Conservation (phyloP, 2,888 invertebrate genomes). For the Tetranychus piercei region DNA sequence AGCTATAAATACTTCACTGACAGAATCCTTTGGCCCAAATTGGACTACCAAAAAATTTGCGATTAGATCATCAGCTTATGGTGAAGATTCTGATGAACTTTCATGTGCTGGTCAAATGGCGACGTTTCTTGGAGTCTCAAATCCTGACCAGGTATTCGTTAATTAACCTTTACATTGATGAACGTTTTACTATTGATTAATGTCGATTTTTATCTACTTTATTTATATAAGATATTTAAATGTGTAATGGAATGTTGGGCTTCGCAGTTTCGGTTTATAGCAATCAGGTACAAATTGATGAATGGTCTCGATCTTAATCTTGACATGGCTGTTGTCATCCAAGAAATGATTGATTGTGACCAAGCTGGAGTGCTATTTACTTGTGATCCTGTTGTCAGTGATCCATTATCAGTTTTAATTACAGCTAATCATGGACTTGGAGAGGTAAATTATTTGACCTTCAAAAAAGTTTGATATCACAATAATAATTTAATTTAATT, state of each 20-base stretch:
- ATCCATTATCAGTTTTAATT: conserved; percentile 47
- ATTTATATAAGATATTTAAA: not conserved
- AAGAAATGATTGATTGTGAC: conserved; percentile 51
- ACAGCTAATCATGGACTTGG: conserved; percentile 66
- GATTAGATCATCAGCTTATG: conserved; percentile 44
- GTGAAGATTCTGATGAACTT: conserved; percentile 58
- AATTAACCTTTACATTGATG: not conserved
- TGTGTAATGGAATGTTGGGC: conserved; percentile 31
- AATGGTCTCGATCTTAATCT: conserved; percentile 49
- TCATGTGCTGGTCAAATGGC: conserved; percentile 70
- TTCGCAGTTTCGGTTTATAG: conserved; percentile 55
- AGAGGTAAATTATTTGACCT: conserved; percentile 29
- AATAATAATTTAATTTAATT: not conserved
- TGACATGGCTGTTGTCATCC: conserved; percentile 60
- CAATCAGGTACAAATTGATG: conserved; percentile 57
- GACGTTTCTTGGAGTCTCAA: conserved; percentile 49
- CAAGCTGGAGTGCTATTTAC: conserved; percentile 58
- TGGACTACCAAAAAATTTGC: conserved; percentile 25
- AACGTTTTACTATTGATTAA: not conserved
- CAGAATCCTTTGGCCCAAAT: conserved; percentile 4
- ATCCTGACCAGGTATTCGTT: conserved; percentile 26
- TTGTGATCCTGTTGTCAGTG: conserved; percentile 51
- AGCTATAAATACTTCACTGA: conserved; percentile 6
- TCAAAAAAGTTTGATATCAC: not conserved
- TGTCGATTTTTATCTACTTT: not conserved